Evolutionary conservation across 1,140 invertebrate species (phyloP).

Genomic region (Anastrepha ludens): DNA sequence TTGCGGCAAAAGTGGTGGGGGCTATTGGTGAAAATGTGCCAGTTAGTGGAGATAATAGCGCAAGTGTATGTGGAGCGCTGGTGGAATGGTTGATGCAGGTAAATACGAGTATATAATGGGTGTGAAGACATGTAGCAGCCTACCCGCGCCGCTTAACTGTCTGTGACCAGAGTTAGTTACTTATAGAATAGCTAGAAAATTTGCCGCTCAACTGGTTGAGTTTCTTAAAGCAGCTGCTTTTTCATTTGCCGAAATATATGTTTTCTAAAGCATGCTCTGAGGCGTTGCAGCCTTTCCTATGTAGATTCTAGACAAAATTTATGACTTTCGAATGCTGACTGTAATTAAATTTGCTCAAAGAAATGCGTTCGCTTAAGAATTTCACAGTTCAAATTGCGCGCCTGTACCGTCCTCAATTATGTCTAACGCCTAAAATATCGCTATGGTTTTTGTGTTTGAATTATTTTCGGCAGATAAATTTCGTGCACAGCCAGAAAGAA

Average conservation of each 20-base stretch:
- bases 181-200: background rate
- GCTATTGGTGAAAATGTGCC: slow-evolving; percentile 1
- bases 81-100: background rate
- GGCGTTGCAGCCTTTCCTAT: background rate
- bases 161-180: too few species aligned
- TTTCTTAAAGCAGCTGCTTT: slow-evolving; percentile 15
- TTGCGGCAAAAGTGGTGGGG: slow-evolving; percentile 1
- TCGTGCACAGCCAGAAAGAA: background rate
- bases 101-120: too few species aligned
- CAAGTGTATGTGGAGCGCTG: background rate
- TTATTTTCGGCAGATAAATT: slow-evolving; percentile 30
- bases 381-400: slow-evolving; percentile 14
- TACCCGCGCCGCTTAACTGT: too few species aligned
- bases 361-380: background rate
- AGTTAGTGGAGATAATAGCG: background rate
- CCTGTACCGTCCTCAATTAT: background rate
- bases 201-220: slow-evolving; percentile 1
- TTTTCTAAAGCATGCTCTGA: background rate
- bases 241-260: background rate
- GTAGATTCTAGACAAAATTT: slow-evolving; percentile 1
- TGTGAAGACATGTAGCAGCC: too few species aligned
- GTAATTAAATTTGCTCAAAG: slow-evolving; percentile 37
- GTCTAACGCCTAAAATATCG: background rate
- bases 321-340: slow-evolving; percentile 22
- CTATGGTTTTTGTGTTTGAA: slow-evolving; percentile 20